These are phyloP conservation scores for Pontoporia blainvillei DNA, from an alignment of 2,113 vertebrate genomes.

Conservation along the genomic window DNA sequence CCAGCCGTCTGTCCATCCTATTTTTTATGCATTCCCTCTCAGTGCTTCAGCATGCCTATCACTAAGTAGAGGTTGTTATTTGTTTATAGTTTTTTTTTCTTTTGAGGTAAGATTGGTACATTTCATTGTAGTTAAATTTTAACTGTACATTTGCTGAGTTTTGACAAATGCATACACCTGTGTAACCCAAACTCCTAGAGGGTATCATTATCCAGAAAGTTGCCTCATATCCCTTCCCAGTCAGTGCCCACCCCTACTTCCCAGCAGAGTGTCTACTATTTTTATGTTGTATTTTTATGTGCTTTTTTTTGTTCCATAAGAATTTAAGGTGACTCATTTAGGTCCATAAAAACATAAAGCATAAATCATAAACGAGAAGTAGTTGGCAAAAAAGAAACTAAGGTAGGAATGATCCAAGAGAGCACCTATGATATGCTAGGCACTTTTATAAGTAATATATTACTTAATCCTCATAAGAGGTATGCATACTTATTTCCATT, in stretches of 20 bases:
- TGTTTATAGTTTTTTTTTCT: neutral
- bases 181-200: neutral
- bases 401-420: neutral
- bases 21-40: neutral
- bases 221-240: neutral
- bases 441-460: conserved; percentile 24
- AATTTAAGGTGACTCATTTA: conserved; percentile 28
- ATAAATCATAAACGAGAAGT: conserved; percentile 21
- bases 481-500: conserved; percentile 22
- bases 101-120: conserved; percentile 1
- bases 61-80: neutral
- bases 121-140: conserved; percentile 28
- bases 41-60: neutral
- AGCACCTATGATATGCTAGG: neutral
- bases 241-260: neutral
- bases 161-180: neutral
- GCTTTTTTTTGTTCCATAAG: neutral
- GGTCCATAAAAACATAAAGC: neutral
- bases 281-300: neutral
- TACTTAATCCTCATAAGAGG: conserved; percentile 5
- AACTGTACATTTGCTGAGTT: neutral
- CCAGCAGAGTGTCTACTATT: neutral
- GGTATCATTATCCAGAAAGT: neutral
- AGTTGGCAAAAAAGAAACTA: neutral
- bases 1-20: neutral